These are phyloP conservation scores for Nothura maculosa DNA, from an alignment of 2,797 vertebrate genomes.

Conservation along the genomic window DNA sequence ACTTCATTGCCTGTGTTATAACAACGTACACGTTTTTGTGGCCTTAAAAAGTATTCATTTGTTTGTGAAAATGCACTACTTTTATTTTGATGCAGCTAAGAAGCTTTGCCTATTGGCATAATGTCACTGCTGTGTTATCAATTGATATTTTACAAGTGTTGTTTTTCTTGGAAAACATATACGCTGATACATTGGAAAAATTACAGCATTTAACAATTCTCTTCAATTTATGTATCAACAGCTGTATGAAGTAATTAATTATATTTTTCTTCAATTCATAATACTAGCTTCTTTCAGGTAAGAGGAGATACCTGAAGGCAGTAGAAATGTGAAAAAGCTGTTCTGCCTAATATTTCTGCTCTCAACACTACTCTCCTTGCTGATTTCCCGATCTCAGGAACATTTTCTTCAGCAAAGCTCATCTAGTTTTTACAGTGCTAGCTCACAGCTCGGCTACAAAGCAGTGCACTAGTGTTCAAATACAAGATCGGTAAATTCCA, in stretches of 20 bases:
- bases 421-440: neutral
- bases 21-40: neutral
- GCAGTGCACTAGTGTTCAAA: neutral
- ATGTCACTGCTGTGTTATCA: neutral
- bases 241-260: neutral
- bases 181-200: neutral
- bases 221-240: neutral
- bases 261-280: neutral
- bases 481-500: neutral
- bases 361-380: neutral
- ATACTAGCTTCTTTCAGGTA: neutral
- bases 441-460: neutral
- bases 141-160: neutral
- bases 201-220: neutral
- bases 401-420: neutral
- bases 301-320: conserved; percentile 7
- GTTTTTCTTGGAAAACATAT: neutral
- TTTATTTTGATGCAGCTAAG: neutral
- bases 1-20: neutral
- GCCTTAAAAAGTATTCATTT: neutral
- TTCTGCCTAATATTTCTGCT: conserved; percentile 22
- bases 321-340: neutral
- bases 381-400: neutral
- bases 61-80: neutral
- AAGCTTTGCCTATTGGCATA: neutral